phyloP scores from a whole-genome alignment of 2,888 invertebrate species.

The Ormyrus labotus region DNA sequence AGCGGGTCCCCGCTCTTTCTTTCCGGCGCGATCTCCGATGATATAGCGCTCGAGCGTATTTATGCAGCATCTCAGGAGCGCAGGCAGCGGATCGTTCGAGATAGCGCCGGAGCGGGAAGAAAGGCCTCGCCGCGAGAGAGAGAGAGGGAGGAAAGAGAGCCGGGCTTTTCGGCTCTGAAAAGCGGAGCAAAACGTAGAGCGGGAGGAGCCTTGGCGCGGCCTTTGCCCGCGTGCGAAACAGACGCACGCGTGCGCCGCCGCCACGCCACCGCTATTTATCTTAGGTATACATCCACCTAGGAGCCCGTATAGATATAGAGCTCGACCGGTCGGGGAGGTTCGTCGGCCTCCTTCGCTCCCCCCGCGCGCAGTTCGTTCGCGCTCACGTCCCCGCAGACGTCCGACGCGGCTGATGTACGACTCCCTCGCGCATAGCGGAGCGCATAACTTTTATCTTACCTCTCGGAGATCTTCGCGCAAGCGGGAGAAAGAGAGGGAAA shows the following conservation, averaged over 20 bases:
- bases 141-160: constrained; percentile 18
- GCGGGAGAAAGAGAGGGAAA: constrained; percentile 49
- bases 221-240: background rate
- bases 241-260: constrained; percentile 6
- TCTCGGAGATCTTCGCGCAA: constrained; percentile 55
- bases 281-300: constrained; percentile 1
- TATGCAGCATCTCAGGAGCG: constrained; percentile 40
- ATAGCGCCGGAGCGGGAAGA: constrained; percentile 27
- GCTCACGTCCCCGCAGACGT: constrained; percentile 74
- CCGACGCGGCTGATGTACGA: constrained; percentile 73
- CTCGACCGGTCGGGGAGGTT: background rate
- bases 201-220: background rate
- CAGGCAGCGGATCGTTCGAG: background rate
- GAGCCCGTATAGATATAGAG: constrained; percentile 37
- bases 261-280: constrained; percentile 33
- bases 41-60: constrained; percentile 60
- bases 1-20: background rate
- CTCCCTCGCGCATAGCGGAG: constrained; percentile 74
- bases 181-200: too few species aligned
- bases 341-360: background rate
- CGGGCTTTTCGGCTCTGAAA: too few species aligned
- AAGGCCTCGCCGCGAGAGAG: constrained; percentile 7
- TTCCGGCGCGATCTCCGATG: constrained; percentile 46
- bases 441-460: constrained; percentile 74
- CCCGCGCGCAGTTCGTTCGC: constrained; percentile 42